phyloP scores from a whole-genome alignment of 2,113 vertebrate species.

The Laterallus jamaicensis region DNA sequence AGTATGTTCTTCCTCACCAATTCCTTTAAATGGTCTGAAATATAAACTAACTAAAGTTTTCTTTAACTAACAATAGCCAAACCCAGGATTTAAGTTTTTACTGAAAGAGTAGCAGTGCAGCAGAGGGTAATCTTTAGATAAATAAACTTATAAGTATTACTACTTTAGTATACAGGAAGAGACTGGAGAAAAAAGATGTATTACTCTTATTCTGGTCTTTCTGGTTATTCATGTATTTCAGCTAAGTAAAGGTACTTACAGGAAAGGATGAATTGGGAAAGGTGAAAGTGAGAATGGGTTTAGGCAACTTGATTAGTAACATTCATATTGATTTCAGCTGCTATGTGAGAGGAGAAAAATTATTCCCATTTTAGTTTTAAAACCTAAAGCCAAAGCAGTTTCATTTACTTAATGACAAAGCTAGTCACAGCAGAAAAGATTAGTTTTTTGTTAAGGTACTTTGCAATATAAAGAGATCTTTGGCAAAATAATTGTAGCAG shows the following conservation, averaged over 20 bases:
- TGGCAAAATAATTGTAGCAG: not conserved
- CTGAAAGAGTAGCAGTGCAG: not conserved
- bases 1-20: not conserved
- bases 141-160: not conserved
- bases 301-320: not conserved
- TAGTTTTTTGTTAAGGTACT: not conserved
- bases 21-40: not conserved
- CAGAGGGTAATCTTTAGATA: not conserved
- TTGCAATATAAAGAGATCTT: not conserved
- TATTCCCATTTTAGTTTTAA: not conserved
- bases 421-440: not conserved
- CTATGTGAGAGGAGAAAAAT: not conserved
- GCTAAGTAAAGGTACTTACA: not conserved
- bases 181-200: not conserved
- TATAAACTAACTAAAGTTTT: not conserved
- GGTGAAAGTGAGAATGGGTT: not conserved
- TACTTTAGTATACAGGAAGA: not conserved
- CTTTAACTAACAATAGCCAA: not conserved
- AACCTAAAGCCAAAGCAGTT: not conserved
- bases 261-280: not conserved
- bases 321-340: not conserved
- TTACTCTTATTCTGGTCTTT: not conserved
- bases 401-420: conserved; percentile 3
- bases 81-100: not conserved
- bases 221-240: not conserved